Evolutionary conservation across 2,888 invertebrate species (phyloP), one percentile per base, ranked within the genome.

Genomic region (Serrognathus titanus): DNA sequence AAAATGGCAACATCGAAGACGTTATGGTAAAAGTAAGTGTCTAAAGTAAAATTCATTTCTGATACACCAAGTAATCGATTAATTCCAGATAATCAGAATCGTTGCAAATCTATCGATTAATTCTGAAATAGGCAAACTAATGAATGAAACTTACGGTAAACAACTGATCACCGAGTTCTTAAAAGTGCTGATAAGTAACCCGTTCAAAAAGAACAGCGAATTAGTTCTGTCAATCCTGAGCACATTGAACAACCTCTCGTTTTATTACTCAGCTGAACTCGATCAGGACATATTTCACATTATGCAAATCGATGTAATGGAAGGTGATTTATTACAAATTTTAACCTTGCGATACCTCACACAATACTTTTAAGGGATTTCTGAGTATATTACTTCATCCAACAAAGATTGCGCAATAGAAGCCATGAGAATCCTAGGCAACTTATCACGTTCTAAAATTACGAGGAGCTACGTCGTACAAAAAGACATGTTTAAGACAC

Each of bases 211-310:
- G 63, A 83, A 84, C 63, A 87, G 89, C 66, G 92, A 93, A 73
- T 75, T 94, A 45, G 83, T 90, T 2, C 82, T 90, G 58, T 91
- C 92, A 4, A 85, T 89, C 10, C 78, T 93, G 46, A 90, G 91
- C 7, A 90, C 93, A 0, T 80, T 94, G 59, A 94, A 93, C 76
- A 94, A 94, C 76, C 79, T 94, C 52, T 91, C 92, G 2, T 94
- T 87, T 76, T 90, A 90, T 74, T 81, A 85, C 51, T 81, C 77
- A 7, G 75, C 77, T 24, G 78, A 79, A 53, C 66, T 74, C 45
- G 75, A 77, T 51, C 64, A 70, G 46, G 78, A 79, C 60, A 74
- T 79, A 43, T 80, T 81, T 65, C 79, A 80, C 51, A 66, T 78
- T 7, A 77, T 80, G 58, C 80, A 81, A 63, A 70, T 79, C 37